A percentile compares a stretch with the other conserved stretches of the same genome.
These are phyloP conservation scores for silkworm (Bombyx mori) DNA, from an alignment of 1,140 invertebrate genomes.

Conservation along the genomic window DNA sequence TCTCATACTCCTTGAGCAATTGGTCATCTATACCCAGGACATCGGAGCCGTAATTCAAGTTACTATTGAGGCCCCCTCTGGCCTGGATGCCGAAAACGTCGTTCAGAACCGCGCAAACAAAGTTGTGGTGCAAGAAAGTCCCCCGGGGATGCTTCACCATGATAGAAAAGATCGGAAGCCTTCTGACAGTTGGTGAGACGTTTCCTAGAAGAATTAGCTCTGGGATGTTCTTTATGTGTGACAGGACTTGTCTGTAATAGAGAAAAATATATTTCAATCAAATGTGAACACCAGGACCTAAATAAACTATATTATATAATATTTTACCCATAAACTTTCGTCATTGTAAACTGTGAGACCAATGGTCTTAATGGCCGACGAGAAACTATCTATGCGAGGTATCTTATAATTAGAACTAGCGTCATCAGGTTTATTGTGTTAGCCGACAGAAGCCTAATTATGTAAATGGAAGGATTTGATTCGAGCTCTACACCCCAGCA, in stretches of 20 bases:
- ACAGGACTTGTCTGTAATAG: conserved; percentile 72
- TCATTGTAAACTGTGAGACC: too few species aligned
- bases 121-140: conserved; percentile 92
- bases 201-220: conserved; percentile 88
- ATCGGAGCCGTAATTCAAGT: conserved; percentile 84
- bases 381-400: too few species aligned
- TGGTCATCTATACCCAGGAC: conserved; percentile 86
- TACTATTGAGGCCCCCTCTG: conserved; percentile 80
- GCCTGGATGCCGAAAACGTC: conserved; percentile 95
- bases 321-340: too few species aligned
- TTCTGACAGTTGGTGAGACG: conserved; percentile 72
- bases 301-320: too few species aligned
- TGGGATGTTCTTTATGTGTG: conserved; percentile 81
- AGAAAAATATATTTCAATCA: too few species aligned
- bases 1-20: conserved; percentile 83
- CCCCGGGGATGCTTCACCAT: conserved; percentile 85
- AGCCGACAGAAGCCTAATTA: too few species aligned
- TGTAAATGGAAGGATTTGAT: too few species aligned
- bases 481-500: too few species aligned
- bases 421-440: too few species aligned
- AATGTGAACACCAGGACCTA: too few species aligned
- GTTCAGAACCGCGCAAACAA: conserved; percentile 88
- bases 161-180: conserved; percentile 89
- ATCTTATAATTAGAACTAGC: too few species aligned
- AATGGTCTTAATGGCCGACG: too few species aligned